phyloP scores from a whole-genome alignment of 2,888 invertebrate species.

The Rhogogaster chlorosoma region DNA sequence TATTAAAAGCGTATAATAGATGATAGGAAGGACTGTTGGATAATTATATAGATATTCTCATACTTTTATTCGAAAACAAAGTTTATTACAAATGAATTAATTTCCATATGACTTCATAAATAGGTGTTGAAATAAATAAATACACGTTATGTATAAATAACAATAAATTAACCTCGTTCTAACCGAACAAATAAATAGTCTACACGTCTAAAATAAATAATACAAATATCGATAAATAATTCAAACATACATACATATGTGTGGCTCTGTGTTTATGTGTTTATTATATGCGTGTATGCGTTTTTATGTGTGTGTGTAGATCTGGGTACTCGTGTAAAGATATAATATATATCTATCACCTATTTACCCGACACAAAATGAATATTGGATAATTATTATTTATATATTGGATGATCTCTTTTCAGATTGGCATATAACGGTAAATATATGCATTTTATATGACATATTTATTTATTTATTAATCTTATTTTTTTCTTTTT shows the following conservation, averaged over 20 bases:
- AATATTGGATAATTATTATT: constrained; percentile 10
- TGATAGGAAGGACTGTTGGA: constrained; percentile 1
- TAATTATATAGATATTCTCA: constrained; percentile 37
- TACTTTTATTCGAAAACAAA: constrained; percentile 45
- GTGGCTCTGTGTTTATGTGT: constrained; percentile 3
- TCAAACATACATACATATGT: constrained; percentile 4
- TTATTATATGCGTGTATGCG: neutral
- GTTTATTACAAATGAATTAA: constrained; percentile 40
- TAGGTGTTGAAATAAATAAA: constrained; percentile 26
- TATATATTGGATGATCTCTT: neutral
- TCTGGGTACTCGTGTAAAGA: neutral
- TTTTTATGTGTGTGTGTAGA: neutral
- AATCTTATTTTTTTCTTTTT: neutral
- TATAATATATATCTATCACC: neutral
- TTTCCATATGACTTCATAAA: constrained; percentile 20
- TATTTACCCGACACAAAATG: constrained; percentile 3
- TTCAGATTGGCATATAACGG: neutral
- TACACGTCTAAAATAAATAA: constrained; percentile 37
- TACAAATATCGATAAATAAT: constrained; percentile 44
- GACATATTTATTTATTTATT: constrained; percentile 13
- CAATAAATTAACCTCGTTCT: constrained; percentile 18
- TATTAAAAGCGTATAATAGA: neutral
- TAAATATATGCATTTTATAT: constrained; percentile 1
- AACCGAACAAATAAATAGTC: constrained; percentile 22
- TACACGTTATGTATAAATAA: neutral